These are phyloP conservation scores for Stictonetta naevosa DNA, from an alignment of 2,113 vertebrate species.

Conservation along the genomic window DNA sequence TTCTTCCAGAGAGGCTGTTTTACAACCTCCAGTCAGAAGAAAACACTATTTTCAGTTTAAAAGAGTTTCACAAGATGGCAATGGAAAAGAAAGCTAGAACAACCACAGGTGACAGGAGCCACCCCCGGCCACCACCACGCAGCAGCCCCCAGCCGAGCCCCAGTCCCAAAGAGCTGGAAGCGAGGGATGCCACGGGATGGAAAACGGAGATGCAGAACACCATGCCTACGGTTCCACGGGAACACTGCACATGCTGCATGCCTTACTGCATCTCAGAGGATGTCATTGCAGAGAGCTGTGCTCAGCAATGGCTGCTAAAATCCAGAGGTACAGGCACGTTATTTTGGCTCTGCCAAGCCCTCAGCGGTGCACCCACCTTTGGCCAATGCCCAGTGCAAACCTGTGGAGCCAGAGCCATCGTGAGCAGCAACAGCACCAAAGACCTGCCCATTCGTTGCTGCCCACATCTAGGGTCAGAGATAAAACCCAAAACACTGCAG, in stretches of 20 bases:
- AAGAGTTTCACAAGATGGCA: neutral
- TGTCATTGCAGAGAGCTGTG: rapidly evolving
- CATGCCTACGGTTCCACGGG: neutral
- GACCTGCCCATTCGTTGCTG: neutral
- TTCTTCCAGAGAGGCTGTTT: neutral
- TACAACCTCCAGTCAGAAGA: neutral
- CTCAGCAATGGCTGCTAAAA: neutral
- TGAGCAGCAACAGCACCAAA: neutral
- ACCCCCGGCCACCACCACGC: rapidly evolving
- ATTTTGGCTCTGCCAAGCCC: neutral
- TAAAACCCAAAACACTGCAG: neutral
- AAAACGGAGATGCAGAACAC: neutral
- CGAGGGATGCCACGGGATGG: neutral
- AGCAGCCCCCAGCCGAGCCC: neutral
- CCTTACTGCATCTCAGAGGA: neutral
- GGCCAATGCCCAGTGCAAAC: neutral
- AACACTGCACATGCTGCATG: neutral
- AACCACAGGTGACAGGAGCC: neutral
- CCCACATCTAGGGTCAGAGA: neutral
- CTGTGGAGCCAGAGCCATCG: neutral
- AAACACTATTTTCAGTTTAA: neutral
- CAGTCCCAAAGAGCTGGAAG: neutral
- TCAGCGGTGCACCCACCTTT: neutral
- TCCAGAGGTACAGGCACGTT: rapidly evolving
- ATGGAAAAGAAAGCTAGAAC: neutral